These are phyloP conservation scores for Eupithecia vulgata DNA, from an alignment of 2,888 invertebrate genomes.

Conservation along the genomic window DNA sequence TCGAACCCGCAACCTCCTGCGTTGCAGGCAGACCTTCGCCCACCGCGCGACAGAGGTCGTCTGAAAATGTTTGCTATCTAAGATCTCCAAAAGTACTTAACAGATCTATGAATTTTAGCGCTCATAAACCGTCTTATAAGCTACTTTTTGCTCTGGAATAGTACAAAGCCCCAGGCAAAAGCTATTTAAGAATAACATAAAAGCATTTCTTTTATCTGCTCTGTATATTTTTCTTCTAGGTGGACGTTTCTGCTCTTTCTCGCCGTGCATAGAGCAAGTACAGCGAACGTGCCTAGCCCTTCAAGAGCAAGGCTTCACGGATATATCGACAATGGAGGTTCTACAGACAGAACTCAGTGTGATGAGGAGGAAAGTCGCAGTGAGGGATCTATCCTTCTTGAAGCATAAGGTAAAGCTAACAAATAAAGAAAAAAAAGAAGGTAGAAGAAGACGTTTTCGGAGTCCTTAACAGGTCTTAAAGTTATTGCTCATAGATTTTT, in stretches of 20 bases:
- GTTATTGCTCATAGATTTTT: no score
- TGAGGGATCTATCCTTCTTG: constrained; percentile 88
- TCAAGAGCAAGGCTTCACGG: constrained; percentile 89
- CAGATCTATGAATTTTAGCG: not conserved
- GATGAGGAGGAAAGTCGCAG: constrained; percentile 85
- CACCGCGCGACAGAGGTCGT: no score
- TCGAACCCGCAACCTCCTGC: no score
- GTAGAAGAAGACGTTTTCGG: not conserved
- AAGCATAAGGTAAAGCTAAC: constrained; percentile 86
- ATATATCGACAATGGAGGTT: constrained; percentile 94
- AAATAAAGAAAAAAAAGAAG: no score
- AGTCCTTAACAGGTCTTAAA: no score
- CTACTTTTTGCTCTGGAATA: not conserved
- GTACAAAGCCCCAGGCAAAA: not conserved
- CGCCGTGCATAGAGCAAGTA: constrained; percentile 99
- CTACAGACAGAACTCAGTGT: constrained; percentile 91
- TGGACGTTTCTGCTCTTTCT: constrained; percentile 98
- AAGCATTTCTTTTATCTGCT: not conserved
- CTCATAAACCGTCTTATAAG: not conserved
- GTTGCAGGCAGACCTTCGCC: no score
- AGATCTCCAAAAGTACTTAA: not conserved
- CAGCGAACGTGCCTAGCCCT: constrained; percentile 93
- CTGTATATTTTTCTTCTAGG: constrained; percentile 78
- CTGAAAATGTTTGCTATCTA: no score
- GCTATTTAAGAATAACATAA: not conserved